phyloP scores from a whole-genome alignment of 2,113 vertebrate genomes.

The Brienomyrus brachyistius region DNA sequence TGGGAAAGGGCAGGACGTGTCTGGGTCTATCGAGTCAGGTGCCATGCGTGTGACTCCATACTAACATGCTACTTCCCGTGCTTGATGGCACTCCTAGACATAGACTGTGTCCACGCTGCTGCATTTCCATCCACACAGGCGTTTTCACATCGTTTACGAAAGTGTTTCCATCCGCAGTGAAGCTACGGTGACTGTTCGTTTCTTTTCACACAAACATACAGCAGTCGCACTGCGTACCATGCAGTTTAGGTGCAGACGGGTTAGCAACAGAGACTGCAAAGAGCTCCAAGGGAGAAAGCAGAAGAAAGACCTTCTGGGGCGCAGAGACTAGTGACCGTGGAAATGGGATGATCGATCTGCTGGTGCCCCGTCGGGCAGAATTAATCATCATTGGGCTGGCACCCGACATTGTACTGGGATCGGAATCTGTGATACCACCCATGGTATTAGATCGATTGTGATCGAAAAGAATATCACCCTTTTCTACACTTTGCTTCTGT shows the following conservation, averaged over 20 bases:
- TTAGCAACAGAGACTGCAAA: background rate
- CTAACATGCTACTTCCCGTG: background rate
- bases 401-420: background rate
- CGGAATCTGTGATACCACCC: background rate
- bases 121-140: background rate
- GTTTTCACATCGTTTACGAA: background rate
- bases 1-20: constrained; percentile 7
- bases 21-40: constrained; percentile 35
- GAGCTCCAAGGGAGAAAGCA: background rate
- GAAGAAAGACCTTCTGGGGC: background rate
- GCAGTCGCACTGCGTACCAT: background rate
- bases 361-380: background rate
- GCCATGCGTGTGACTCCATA: background rate
- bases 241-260: background rate
- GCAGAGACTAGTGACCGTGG: background rate
- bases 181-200: background rate
- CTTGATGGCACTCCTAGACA: background rate
- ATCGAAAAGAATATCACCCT: background rate
- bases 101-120: background rate
- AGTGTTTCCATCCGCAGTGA: background rate
- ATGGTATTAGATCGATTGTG: background rate
- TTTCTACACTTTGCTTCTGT: background rate
- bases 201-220: background rate
- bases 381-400: background rate
- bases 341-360: background rate